phyloP scores from a whole-genome alignment of 2,888 invertebrate genomes.

The Heliconius cydno region DNA sequence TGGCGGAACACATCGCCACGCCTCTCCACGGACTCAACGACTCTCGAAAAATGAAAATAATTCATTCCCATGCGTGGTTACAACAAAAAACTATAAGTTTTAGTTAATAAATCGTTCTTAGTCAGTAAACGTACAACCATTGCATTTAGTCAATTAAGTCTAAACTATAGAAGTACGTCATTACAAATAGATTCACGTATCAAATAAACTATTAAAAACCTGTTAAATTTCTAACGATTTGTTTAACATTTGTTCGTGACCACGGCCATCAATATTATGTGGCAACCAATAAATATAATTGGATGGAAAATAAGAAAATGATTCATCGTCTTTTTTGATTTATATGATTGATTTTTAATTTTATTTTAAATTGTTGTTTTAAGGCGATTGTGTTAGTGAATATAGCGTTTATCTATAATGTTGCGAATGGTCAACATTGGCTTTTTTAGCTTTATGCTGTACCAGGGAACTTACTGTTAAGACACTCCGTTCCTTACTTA shows the following conservation, averaged over 20 bases:
- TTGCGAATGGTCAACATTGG: too few species aligned
- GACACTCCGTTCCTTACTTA: not conserved
- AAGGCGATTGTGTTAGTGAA: not conserved
- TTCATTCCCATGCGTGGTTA: not conserved
- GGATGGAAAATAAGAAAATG: conserved; percentile 32
- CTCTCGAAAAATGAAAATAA: not conserved
- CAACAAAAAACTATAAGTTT: not conserved
- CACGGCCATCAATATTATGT: conserved; percentile 37
- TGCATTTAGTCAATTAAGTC: not conserved
- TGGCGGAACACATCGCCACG: not conserved
- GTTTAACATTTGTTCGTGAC: conserved; percentile 45
- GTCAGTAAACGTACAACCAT: not conserved
- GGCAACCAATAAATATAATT: conserved; percentile 35
- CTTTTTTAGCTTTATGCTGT: not conserved
- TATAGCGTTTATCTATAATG: not conserved
- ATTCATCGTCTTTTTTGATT: conserved; percentile 13
- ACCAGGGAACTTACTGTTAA: not conserved
- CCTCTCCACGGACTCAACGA: too few species aligned
- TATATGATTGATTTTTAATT: not conserved
- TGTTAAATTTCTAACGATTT: conserved; percentile 45
- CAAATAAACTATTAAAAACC: conserved; percentile 38
- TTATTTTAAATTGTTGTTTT: not conserved
- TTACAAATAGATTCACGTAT: not conserved
- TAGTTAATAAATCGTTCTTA: not conserved
- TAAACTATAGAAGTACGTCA: not conserved